These are phyloP conservation scores for Herminia tarsipennalis DNA, from an alignment of 2,888 invertebrate species.

Conservation along the genomic window DNA sequence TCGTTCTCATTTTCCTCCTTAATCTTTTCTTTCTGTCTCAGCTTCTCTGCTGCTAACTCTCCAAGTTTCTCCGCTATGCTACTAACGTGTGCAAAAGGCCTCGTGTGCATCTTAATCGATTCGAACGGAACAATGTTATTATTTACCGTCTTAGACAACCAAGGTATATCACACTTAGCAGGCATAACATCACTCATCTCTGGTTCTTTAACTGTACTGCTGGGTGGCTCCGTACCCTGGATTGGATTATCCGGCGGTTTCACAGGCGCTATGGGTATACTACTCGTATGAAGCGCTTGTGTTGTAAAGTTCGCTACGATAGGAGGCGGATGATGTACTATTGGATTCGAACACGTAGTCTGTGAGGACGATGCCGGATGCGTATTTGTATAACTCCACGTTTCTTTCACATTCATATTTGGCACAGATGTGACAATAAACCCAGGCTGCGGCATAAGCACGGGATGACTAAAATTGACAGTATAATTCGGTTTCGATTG, in stretches of 20 bases:
- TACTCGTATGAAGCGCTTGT: conserved; percentile 72
- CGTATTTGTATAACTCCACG: conserved; percentile 74
- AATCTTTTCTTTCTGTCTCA: conserved; percentile 33
- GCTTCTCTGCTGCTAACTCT: conserved; percentile 53
- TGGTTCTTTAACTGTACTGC: conserved; percentile 76
- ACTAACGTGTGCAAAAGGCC: conserved; percentile 78
- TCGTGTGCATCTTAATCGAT: conserved; percentile 66
- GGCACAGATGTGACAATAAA: conserved; percentile 84
- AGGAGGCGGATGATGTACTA: conserved; percentile 72
- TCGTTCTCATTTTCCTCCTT: conserved; percentile 20
- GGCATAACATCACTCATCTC: conserved; percentile 61
- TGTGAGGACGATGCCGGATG: conserved; percentile 63
- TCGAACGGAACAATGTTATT: conserved; percentile 76
- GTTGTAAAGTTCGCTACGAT: conserved; percentile 69
- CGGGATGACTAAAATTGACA: conserved; percentile 81
- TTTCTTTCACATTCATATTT: conserved; percentile 80
- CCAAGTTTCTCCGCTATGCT: conserved; percentile 69
- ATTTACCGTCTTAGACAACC: conserved; percentile 80
- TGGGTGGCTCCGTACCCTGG: conserved; percentile 79
- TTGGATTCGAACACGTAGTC: conserved; percentile 67
- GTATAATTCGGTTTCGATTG: conserved; percentile 83
- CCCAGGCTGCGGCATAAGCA: conserved; percentile 79
- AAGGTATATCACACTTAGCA: conserved; percentile 78
- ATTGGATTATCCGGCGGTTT: conserved; percentile 81
- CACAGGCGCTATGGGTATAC: conserved; percentile 79